Evolutionary conservation across 2,797 vertebrate species (phyloP), one percentile per base, ranked within the genome.

Genomic region (Octomys mimax): DNA sequence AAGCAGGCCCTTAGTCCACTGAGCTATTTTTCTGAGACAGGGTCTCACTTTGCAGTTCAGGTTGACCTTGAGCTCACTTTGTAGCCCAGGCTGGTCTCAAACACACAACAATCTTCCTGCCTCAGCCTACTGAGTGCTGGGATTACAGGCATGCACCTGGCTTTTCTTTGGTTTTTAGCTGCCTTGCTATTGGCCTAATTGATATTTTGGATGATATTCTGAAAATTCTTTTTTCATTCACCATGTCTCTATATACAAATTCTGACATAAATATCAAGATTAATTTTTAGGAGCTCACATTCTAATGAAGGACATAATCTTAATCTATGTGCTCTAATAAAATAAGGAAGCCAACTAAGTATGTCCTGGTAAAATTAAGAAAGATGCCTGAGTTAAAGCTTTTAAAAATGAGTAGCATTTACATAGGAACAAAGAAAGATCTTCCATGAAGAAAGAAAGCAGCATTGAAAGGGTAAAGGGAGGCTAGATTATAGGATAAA

Each of bases 341-440:
- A 93, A 36, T 89, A 79, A 90, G 77, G 46, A 85, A 87, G 54
- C 10, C 24, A 46, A 89, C 46, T 83, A 77, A 79, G 22, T 31
- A 75, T 31, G 39, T 64, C 31, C 33, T 89, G 36, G 22, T 90
- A 77, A 36, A 71, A 71, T 84, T 93, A 89, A 75, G 70, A 52
- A 83, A 49, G 21, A 49, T 89, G 82, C 80, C 52, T 78, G 61
- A 95, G 33, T 36, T 62, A 68, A 83, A 93, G 13, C 16, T 73
- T 73, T 42, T 7, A 82, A 57, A 95, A 87, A n/a, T 90, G 16
- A 64, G 22, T 42, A 82, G 14, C 18, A 75, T 36, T 73, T 87
- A 49, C 11, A 91, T 46, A 68, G 59, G 70, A 39, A 73, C 75
- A 83, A 64, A 33, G 33, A 92, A 94, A 83, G n/a, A 57, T 68